Conservation (phyloP, 2,113 vertebrate genomes). For the Ia io region DNA sequence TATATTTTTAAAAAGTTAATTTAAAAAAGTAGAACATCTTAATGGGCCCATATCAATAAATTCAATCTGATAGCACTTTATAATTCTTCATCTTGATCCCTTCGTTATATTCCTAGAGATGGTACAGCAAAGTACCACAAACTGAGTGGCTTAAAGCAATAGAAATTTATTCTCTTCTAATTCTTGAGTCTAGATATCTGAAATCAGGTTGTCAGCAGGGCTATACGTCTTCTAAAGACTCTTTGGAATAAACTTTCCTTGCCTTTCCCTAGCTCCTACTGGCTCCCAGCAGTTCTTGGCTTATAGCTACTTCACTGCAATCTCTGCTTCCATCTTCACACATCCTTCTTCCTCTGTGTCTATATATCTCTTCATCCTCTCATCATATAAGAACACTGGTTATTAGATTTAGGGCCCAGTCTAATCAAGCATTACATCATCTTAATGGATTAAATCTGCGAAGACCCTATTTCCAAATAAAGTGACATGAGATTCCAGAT, state of each 20-base stretch:
- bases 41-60: not conserved
- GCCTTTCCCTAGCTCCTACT: not conserved
- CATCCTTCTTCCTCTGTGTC: not conserved
- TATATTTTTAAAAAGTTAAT: no score
- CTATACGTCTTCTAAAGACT: not conserved
- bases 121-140: not conserved
- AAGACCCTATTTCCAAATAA: not conserved
- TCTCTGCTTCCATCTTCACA: not conserved
- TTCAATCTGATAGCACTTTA: not conserved
- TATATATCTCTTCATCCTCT: not conserved
- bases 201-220: not conserved
- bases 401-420: not conserved
- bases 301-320: not conserved
- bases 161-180: not conserved
- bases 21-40: not conserved
- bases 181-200: not conserved
- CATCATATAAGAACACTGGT: not conserved
- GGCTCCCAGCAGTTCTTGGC: not conserved
- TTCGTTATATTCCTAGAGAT: not conserved
- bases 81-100: not conserved
- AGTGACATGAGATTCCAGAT: not conserved
- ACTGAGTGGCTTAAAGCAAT: not conserved
- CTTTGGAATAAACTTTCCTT: not conserved
- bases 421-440: not conserved
- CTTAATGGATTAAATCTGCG: not conserved